Evolutionary conservation across 2,113 vertebrate genomes (phyloP).

Genomic region (Zonotrichia leucophrys): DNA sequence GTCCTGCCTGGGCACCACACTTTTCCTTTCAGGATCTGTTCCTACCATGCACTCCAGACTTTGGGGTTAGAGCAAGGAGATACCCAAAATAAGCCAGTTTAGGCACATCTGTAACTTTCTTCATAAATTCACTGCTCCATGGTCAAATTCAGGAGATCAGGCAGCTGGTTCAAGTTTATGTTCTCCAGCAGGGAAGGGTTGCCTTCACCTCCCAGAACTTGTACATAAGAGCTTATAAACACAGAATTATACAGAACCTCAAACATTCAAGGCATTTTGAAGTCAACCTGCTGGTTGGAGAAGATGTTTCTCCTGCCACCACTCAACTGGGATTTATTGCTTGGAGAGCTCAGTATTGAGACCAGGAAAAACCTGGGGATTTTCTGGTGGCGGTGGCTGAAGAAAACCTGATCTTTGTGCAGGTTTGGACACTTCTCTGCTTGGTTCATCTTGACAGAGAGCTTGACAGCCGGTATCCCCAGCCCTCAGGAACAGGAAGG

Average conservation of each 20-base stretch:
- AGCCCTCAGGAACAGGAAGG: background rate
- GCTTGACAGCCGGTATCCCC: background rate
- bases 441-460: background rate
- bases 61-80: background rate
- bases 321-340: background rate
- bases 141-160: background rate
- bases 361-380: background rate
- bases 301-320: background rate
- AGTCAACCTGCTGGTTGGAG: constrained; percentile 14
- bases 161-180: background rate
- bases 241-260: constrained; percentile 8
- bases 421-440: background rate
- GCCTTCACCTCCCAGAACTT: background rate
- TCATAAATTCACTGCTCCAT: fast-evolving
- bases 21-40: background rate
- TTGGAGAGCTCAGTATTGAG: background rate
- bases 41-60: background rate
- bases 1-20: background rate
- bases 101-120: background rate
- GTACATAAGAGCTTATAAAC: background rate
- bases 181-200: background rate
- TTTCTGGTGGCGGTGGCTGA: background rate
- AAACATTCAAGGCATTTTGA: constrained; percentile 28
- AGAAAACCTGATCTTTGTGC: background rate
- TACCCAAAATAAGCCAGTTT: background rate